A percentile compares a stretch with the other conserved stretches of the same genome.
These are phyloP conservation scores for Lepidothrix coronata DNA, from an alignment of 2,113 vertebrate genomes.

Conservation along the genomic window DNA sequence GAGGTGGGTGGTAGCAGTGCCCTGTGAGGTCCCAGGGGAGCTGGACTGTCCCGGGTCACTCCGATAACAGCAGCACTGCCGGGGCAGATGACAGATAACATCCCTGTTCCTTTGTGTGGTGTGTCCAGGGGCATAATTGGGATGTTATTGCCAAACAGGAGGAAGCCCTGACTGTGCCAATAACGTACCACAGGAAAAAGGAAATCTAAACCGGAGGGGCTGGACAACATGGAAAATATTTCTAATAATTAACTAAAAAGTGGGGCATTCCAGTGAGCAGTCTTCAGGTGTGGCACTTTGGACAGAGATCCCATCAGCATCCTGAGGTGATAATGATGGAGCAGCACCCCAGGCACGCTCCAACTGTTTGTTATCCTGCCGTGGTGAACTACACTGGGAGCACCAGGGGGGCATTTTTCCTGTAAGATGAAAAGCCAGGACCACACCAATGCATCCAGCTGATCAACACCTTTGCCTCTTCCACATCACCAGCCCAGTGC, in stretches of 20 bases:
- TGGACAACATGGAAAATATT: conserved; percentile 26
- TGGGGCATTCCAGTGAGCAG: background rate
- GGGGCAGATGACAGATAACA: background rate
- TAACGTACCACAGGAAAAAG: background rate
- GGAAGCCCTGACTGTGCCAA: background rate
- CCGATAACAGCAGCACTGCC: background rate
- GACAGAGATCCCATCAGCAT: background rate
- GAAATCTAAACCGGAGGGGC: conserved; percentile 8
- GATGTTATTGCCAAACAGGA: background rate
- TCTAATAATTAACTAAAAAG: background rate
- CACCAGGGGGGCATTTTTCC: background rate
- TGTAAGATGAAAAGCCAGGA: background rate
- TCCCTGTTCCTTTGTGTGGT: background rate
- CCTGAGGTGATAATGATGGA: background rate
- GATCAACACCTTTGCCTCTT: background rate
- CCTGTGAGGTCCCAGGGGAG: background rate
- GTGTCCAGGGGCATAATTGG: background rate
- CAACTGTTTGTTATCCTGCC: rapidly evolving
- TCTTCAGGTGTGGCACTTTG: background rate
- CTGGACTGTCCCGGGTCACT: background rate
- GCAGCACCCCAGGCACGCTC: background rate
- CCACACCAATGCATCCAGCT: too few relatives aligned
- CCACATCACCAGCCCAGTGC: background rate
- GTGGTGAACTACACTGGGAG: rapidly evolving
- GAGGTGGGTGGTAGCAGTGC: background rate